A percentile compares a stretch with the other conserved stretches of the same genome.
Evolutionary conservation across 1,140 invertebrate species (phyloP).

Genomic region (Riptortus pedestris): DNA sequence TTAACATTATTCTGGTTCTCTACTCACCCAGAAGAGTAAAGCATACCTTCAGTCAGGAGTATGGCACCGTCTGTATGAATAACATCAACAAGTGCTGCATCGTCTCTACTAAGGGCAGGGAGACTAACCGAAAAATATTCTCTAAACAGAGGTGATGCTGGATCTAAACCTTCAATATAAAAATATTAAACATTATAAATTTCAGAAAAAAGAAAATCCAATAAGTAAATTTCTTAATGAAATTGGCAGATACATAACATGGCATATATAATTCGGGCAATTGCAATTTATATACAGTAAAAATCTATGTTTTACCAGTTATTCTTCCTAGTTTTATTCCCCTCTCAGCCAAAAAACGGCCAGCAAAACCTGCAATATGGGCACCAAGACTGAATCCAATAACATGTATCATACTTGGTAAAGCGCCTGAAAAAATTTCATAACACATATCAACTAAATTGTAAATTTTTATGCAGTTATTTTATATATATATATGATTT

Average conservation of each 20-base stretch:
- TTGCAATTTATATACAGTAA: too few relatives aligned
- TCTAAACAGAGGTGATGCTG: constrained; percentile 55
- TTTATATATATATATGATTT: too few relatives aligned
- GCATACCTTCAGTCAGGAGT: constrained; percentile 34
- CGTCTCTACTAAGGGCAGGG: constrained; percentile 36
- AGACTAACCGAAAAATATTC: constrained; percentile 40
- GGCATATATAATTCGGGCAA: too few relatives aligned
- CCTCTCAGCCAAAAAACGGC: constrained; percentile 47
- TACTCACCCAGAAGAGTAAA: too few relatives aligned
- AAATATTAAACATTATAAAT: neutral
- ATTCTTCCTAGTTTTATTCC: constrained; percentile 54
- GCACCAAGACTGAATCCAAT: constrained; percentile 70
- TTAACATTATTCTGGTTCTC: too few relatives aligned
- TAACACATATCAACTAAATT: too few relatives aligned
- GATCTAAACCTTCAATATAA: constrained; percentile 47
- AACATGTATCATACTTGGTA: constrained; percentile 47
- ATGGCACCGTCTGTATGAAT: constrained; percentile 42
- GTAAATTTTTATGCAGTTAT: too few relatives aligned
- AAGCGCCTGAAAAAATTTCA: constrained; percentile 36
- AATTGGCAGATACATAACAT: too few relatives aligned
- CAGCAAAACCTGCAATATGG: constrained; percentile 61
- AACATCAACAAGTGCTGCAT: constrained; percentile 43
- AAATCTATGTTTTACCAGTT: constrained; percentile 42
- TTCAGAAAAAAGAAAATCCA: neutral
- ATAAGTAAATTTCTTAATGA: too few relatives aligned